Percentiles rank a stretch among this genome's conserved stretches.
These are phyloP conservation scores for Procambarus virginalis DNA, from an alignment of 1,140 invertebrate genomes.

Conservation along the genomic window DNA sequence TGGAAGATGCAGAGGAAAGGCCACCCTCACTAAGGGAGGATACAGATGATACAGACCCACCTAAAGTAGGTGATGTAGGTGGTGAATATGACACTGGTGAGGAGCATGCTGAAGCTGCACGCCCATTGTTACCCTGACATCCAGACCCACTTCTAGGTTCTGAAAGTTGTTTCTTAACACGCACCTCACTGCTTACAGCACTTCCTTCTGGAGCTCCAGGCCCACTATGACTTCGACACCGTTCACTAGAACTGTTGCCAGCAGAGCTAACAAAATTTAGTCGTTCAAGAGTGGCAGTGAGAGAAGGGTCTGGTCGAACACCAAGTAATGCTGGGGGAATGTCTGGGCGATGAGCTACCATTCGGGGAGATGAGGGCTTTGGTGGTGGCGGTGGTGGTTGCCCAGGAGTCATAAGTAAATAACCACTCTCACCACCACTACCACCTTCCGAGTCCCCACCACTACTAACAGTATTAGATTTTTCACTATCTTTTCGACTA, in stretches of 20 bases:
- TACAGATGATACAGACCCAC: conserved; percentile 67
- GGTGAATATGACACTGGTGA: conserved; percentile 69
- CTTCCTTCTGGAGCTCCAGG: conserved; percentile 68
- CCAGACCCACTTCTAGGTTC: conserved; percentile 60
- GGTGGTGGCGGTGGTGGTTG: conserved; percentile 24
- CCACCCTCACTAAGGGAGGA: conserved; percentile 70
- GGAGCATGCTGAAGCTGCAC: conserved; percentile 68
- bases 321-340: conserved; percentile 50
- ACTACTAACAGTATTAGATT: conserved; percentile 33
- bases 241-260: conserved; percentile 46
- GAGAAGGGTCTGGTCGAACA: conserved; percentile 34
- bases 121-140: conserved; percentile 29
- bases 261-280: conserved; percentile 48
- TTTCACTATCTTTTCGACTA: conserved; percentile 20
- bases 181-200: conserved; percentile 56
- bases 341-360: conserved; percentile 57
- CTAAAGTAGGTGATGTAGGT: conserved; percentile 69
- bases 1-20: conserved; percentile 69
- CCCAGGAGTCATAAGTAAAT: conserved; percentile 58
- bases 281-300: conserved; percentile 55
- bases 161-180: conserved; percentile 55
- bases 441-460: conserved; percentile 8
- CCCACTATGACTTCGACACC: conserved; percentile 68
- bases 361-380: conserved; percentile 43
- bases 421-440: conserved; percentile 47